Percentiles rank a stretch among this genome's conserved stretches.
These are phyloP conservation scores for Scaptomyza polygonia DNA, from an alignment of 2,888 invertebrate species.

Conservation along the genomic window DNA sequence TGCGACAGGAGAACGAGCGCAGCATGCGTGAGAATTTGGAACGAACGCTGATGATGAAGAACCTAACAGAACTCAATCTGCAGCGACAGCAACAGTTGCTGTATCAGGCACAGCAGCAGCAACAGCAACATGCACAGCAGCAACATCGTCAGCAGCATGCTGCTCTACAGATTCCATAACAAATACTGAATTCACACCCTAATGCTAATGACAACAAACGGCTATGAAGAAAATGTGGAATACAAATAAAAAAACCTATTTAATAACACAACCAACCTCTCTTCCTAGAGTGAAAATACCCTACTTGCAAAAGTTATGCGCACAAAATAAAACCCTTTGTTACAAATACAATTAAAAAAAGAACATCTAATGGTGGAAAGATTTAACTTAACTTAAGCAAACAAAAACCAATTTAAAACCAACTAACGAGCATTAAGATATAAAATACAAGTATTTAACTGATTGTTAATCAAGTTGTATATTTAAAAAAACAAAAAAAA, in stretches of 20 bases:
- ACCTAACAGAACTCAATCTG: slow-evolving; percentile 81
- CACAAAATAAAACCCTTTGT: slow-evolving; percentile 69
- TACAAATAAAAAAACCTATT: background rate
- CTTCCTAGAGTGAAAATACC: background rate
- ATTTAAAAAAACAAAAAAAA: too few relatives aligned
- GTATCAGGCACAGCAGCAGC: slow-evolving; percentile 43
- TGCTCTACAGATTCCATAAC: slow-evolving; percentile 41
- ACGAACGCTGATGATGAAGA: slow-evolving; percentile 83
- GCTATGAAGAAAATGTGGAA: slow-evolving; percentile 3
- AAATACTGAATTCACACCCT: background rate
- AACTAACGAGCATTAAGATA: slow-evolving; percentile 26
- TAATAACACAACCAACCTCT: background rate
- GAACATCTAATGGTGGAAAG: slow-evolving; percentile 9
- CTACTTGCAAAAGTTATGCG: slow-evolving; percentile 67
- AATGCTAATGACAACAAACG: slow-evolving; percentile 6
- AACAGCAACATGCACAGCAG: slow-evolving; percentile 4
- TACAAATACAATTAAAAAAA: slow-evolving; percentile 59
- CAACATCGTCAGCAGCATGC: slow-evolving; percentile 26
- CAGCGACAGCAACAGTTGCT: slow-evolving; percentile 61
- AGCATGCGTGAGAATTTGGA: slow-evolving; percentile 91
- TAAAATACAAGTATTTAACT: slow-evolving; percentile 39
- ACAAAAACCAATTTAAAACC: slow-evolving; percentile 15
- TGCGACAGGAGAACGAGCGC: slow-evolving; percentile 95
- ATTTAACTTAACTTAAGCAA: slow-evolving; percentile 34
- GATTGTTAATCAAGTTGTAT: slow-evolving; percentile 53